phyloP scores from a whole-genome alignment of 92 coral and sea anemone genomes.

The Porites rus region DNA sequence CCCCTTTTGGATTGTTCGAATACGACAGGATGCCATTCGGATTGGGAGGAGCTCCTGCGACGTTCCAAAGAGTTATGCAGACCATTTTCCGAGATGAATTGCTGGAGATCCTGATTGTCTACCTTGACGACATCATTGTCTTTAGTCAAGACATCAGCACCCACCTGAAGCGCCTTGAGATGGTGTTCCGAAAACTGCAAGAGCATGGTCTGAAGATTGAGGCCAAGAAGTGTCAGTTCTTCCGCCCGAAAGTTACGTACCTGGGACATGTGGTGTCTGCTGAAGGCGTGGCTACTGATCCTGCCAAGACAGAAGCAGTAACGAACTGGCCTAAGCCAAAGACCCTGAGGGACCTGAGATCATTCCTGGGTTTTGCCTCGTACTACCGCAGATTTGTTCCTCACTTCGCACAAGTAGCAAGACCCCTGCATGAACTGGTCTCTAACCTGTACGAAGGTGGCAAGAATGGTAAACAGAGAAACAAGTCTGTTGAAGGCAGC shows the following conservation, averaged over 20 bases:
- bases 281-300: slow-evolving; percentile 57
- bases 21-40: slow-evolving; percentile 71
- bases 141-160: slow-evolving; percentile 29
- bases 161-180: slow-evolving; percentile 36
- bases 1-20: slow-evolving; percentile 52
- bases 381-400: slow-evolving; percentile 50
- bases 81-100: slow-evolving; percentile 36
- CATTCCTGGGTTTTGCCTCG: slow-evolving; percentile 60
- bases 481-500: neutral
- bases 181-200: slow-evolving; percentile 45
- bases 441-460: slow-evolving; percentile 42
- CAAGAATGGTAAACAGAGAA: slow-evolving; percentile 3
- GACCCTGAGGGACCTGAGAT: slow-evolving; percentile 49
- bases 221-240: slow-evolving; percentile 45
- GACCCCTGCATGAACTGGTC: slow-evolving; percentile 44
- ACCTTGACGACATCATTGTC: slow-evolving; percentile 63
- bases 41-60: slow-evolving; percentile 45
- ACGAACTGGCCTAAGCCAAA: slow-evolving; percentile 44
- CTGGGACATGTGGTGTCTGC: slow-evolving; percentile 60
- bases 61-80: slow-evolving; percentile 60
- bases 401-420: slow-evolving; percentile 40
- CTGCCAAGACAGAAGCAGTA: slow-evolving; percentile 48
- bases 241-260: slow-evolving; percentile 40
- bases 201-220: slow-evolving; percentile 61
- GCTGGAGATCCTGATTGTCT: slow-evolving; percentile 54